Evolutionary conservation across 2,797 vertebrate species (phyloP).

Genomic region (Hybognathus amarus): DNA sequence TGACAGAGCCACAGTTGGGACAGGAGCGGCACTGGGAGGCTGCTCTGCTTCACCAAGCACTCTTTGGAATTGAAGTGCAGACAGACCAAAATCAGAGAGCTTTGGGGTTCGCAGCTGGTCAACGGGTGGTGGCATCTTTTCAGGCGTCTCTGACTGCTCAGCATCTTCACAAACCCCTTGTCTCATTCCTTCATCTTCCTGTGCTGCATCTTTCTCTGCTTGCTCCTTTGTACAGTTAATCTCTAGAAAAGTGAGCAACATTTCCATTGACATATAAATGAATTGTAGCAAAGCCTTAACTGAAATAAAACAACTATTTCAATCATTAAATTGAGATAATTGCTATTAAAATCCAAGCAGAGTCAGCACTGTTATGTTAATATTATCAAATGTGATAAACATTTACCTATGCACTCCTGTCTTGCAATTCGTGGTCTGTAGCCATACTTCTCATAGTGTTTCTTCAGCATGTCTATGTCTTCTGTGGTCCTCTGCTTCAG

Average conservation of each 20-base stretch:
- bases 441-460: constrained; percentile 84
- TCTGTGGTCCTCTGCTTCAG: constrained; percentile 77
- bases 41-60: constrained; percentile 58
- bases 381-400: not conserved
- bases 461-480: constrained; percentile 80
- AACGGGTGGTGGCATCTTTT: constrained; percentile 27
- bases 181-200: constrained; percentile 47
- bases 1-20: constrained; percentile 58
- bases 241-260: constrained; percentile 27
- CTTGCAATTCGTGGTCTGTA: constrained; percentile 71
- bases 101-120: constrained; percentile 77
- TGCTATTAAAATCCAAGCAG: not conserved
- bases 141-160: constrained; percentile 26
- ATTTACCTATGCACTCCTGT: constrained; percentile 72
- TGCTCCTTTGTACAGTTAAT: constrained; percentile 10
- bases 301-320: not conserved
- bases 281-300: not conserved
- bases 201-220: constrained; percentile 40
- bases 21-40: constrained; percentile 59
- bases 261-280: not conserved
- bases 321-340: not conserved
- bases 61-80: constrained; percentile 79
- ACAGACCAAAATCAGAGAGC: constrained; percentile 91
- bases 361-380: not conserved
- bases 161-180: constrained; percentile 30